Base-by-base conservation (phyloP, 2,797 vertebrate genomes). In the Poeciliopsis gracilis region DNA sequence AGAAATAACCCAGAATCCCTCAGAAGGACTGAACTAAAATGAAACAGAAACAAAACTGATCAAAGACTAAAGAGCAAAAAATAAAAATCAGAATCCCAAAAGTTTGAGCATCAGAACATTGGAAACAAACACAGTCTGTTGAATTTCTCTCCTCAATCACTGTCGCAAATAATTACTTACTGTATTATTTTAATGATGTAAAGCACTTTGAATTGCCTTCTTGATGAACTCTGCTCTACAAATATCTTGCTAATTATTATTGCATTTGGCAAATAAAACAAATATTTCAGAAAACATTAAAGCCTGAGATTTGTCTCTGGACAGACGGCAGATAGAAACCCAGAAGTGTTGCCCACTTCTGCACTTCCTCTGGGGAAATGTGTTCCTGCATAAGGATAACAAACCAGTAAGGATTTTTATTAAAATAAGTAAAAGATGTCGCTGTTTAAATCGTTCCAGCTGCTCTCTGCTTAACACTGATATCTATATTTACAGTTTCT, bases 401-500 rank as follows among this genome's bases (percentile, higher is more conserved):
- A 71, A 25, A 9, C 61, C 5, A n/a, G 61, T 9, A 2, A 61
- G 46, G 47, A 18, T 13, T 82, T 77, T 79, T 73, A 43, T 47
- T 77, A 67, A 70, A 55, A 76, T 55, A 61, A 38, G 41, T 41
- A 16, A 75, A 51, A 75, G 18, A 83, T 77, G 73, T 84, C 80
- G 43, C n/a, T 70, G 63, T 76, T 73, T 77, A 69, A 76, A 77
- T 77, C 7, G 0, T 41, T 71, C 72, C 67, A 2, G 63, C 61
- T 82, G 78, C 38, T 79, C 70, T 73, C n/a, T 7, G 77, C 86
- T 85, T 76, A 80, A 43, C 75, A 82, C 4, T 0, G 2, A 36
- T 11, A 13, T 15, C 66, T 49, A 43, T 46, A 43, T 83, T 84
- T 78, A 76, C 78, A 80, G 80, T 81, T 70, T 82, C 53, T 79